These are phyloP conservation scores for Holothuria leucospilota DNA, from an alignment of 53 echinoderm and acorn worm genomes.

Conservation along the genomic window DNA sequence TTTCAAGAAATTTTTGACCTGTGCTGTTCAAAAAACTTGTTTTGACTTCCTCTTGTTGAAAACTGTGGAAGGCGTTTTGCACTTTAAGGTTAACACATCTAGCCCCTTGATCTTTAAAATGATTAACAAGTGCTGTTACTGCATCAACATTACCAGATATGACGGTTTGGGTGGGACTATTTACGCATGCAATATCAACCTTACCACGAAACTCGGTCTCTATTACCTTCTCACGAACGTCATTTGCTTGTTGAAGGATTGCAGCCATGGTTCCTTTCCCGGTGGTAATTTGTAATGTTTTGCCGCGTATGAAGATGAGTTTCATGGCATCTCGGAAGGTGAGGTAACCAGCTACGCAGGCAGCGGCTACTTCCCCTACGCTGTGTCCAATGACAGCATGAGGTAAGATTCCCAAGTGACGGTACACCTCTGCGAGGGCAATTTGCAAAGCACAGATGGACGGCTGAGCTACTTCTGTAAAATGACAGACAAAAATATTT, in stretches of 20 bases:
- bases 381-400: slow-evolving; percentile 56
- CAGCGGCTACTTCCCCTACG: slow-evolving; percentile 62
- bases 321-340: slow-evolving; percentile 39
- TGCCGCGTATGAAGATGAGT: slow-evolving; percentile 50
- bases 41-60: slow-evolving; percentile 52
- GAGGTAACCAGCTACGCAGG: slow-evolving; percentile 51
- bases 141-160: slow-evolving; percentile 47
- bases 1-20: slow-evolving; percentile 10
- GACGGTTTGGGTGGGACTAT: slow-evolving; percentile 56
- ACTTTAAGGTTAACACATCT: slow-evolving; percentile 45
- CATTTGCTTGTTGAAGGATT: slow-evolving; percentile 13
- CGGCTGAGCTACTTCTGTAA: slow-evolving; percentile 59
- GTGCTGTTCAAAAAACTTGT: slow-evolving; percentile 18
- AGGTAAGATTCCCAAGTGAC: slow-evolving; percentile 28
- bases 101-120: slow-evolving; percentile 14
- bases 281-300: slow-evolving; percentile 26
- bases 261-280: slow-evolving; percentile 62
- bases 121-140: slow-evolving; percentile 22
- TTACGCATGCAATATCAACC: slow-evolving; percentile 58
- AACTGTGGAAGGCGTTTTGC: slow-evolving; percentile 63
- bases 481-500: not conserved
- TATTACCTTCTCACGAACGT: slow-evolving; percentile 15
- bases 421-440: slow-evolving; percentile 44
- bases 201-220: not conserved
- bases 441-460: slow-evolving; percentile 63